A percentile compares a stretch with the other conserved stretches of the same genome.
phyloP scores from a whole-genome alignment of 1,140 invertebrate species.

The Argopecten irradians region DNA sequence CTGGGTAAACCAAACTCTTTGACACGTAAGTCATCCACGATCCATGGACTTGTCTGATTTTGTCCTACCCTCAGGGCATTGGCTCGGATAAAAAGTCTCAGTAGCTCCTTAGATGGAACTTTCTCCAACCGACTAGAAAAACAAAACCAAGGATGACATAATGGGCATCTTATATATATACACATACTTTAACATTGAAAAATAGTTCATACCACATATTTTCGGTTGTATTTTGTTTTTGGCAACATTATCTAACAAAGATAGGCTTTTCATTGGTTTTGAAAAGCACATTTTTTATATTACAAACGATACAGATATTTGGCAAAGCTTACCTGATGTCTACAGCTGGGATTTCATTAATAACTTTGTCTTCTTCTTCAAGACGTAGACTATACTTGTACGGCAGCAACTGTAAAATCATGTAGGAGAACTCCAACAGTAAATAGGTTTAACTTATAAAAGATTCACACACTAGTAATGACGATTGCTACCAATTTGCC shows the following conservation, averaged over 20 bases:
- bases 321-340: constrained; percentile 69
- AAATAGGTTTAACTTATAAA: no score
- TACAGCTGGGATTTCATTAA: constrained; percentile 72
- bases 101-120: constrained; percentile 72
- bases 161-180: neutral
- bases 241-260: neutral
- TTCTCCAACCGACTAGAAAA: constrained; percentile 66
- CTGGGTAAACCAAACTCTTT: constrained; percentile 71
- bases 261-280: neutral
- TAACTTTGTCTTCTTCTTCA: constrained; percentile 73
- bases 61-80: constrained; percentile 69
- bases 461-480: no score
- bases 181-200: neutral
- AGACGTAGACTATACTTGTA: constrained; percentile 74
- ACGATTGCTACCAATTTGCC: no score
- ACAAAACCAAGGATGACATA: constrained; percentile 32
- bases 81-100: constrained; percentile 74
- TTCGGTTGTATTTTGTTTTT: neutral
- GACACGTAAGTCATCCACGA: constrained; percentile 73
- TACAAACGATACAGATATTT: neutral
- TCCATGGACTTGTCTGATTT: constrained; percentile 72
- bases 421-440: no score
- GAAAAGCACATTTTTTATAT: neutral
- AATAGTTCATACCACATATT: neutral
- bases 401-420: constrained; percentile 69